Evolutionary conservation across 1,140 invertebrate species (phyloP).

Genomic region (Euwallacea similis): DNA sequence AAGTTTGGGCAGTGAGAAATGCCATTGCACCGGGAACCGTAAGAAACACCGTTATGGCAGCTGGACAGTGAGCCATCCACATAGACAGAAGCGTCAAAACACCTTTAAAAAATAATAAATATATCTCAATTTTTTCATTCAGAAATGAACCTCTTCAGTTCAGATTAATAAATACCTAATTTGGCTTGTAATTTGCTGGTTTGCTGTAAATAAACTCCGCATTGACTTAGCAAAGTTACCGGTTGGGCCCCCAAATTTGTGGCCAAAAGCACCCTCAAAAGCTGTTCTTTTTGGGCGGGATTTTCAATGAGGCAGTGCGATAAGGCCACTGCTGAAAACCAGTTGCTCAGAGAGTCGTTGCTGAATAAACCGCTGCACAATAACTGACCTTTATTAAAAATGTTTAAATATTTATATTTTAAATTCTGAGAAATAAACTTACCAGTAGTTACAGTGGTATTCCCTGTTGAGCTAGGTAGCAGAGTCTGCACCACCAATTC

Average conservation of each 20-base stretch:
- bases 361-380: slow-evolving; percentile 93
- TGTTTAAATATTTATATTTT: not conserved
- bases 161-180: slow-evolving; percentile 62
- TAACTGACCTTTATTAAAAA: slow-evolving; percentile 67
- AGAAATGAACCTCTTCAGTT: not conserved
- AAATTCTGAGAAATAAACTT: slow-evolving; percentile 3
- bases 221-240: slow-evolving; percentile 86
- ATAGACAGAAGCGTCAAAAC: slow-evolving; percentile 87
- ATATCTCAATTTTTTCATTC: not conserved
- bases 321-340: slow-evolving; percentile 92
- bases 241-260: slow-evolving; percentile 82
- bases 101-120: slow-evolving; percentile 4
- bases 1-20: slow-evolving; percentile 78
- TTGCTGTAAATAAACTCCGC: slow-evolving; percentile 80
- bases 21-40: slow-evolving; percentile 76
- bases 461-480: slow-evolving; percentile 68
- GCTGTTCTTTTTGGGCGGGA: slow-evolving; percentile 84
- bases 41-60: slow-evolving; percentile 83
- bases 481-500: slow-evolving; percentile 87
- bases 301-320: slow-evolving; percentile 91
- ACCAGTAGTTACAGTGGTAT: slow-evolving; percentile 63
- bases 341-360: slow-evolving; percentile 90
- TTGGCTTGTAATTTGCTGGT: slow-evolving; percentile 86
- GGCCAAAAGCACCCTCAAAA: slow-evolving; percentile 89
- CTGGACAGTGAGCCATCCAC: slow-evolving; percentile 86